Base-by-base conservation (phyloP, 2,797 vertebrate genomes). In the Micromesistius poutassou region DNA sequence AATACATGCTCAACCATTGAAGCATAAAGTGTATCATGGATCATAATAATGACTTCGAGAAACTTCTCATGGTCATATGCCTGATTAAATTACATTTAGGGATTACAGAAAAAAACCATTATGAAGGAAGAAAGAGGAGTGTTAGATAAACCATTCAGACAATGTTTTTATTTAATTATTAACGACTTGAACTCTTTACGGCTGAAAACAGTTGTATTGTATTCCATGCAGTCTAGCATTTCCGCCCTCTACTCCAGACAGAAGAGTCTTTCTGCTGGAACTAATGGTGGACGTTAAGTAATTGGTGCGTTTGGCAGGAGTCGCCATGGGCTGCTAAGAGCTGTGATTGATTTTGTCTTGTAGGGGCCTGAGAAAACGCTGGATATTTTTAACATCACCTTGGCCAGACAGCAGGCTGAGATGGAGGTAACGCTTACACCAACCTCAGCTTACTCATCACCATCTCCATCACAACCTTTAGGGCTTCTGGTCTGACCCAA, bases 371-470 rank as follows among this genome's bases (percentile, higher is more conserved):
- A 99, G 92, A 97, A 93, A 89, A 73, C 88, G 0, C 88, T 99
- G 93, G 98, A 99, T 94, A 94, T 99, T 91, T 99, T 99, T 93
- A 98, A 97, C 90, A 99, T 99, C 93, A 99, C 96, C 1, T 82
- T 99, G 86, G 96, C 96, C 84, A 95, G 98, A 86, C 97, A 99
- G 81, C 97, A 99, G 89, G 96, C 97, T 81, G 97, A 99, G 94
- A 94, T 98, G 91, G 97, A 99, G 96, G 98, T 99, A 95, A 33
- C 73, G 82, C n/a, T 72, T 31, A 19, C 35, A 68, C 62, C 62
- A 28, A 8, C 62, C 3, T 28, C 25, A 28, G 5, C 62, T 28
- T 68, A 8, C 62, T 9, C 9, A 5, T 28, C 9, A 12, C n/a
- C 10, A 28, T 68, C 8, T 68, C n/a, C n/a, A 68, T 28, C 25